Evolutionary conservation across 2,888 invertebrate species (phyloP).

Genomic region (Gari tellinella): DNA sequence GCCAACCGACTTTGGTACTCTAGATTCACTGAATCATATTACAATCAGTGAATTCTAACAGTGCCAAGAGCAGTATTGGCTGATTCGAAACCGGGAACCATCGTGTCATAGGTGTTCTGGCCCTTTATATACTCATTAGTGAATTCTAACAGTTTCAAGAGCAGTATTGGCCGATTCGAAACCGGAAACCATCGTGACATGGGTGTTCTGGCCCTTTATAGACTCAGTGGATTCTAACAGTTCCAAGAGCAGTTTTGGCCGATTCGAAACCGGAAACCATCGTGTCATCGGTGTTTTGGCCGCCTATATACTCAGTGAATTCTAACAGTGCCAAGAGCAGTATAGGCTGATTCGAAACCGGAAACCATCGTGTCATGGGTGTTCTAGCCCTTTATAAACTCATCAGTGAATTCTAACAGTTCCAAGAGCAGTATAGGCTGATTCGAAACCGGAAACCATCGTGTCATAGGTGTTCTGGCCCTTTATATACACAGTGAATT

Average conservation of each 20-base stretch:
- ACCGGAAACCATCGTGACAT: constrained; percentile 74
- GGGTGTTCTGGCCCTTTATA: constrained; percentile 68
- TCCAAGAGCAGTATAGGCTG: too few relatives aligned
- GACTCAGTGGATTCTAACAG: constrained; percentile 80
- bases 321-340: constrained; percentile 80
- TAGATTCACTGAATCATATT: constrained; percentile 70
- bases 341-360: constrained; percentile 1
- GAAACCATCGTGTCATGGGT: too few relatives aligned
- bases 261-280: too few relatives aligned
- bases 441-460: too few relatives aligned
- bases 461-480: constrained; percentile 74
- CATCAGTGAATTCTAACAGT: too few relatives aligned
- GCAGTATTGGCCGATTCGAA: too few relatives aligned
- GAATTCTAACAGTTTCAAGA: too few relatives aligned
- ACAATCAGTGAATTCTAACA: constrained; percentile 79
- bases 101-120: too few relatives aligned
- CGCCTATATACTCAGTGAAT: constrained; percentile 76
- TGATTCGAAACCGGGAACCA: too few relatives aligned
- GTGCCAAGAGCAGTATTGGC: constrained; percentile 73
- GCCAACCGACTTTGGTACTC: constrained; percentile 75
- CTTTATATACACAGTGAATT: constrained; percentile 72
- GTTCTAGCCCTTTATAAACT: too few relatives aligned
- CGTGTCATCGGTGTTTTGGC: too few relatives aligned
- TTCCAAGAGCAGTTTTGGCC: constrained; percentile 76
- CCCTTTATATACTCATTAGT: too few relatives aligned